Evolutionary conservation across 2,797 vertebrate species (phyloP).

Genomic region (Morus bassanus): DNA sequence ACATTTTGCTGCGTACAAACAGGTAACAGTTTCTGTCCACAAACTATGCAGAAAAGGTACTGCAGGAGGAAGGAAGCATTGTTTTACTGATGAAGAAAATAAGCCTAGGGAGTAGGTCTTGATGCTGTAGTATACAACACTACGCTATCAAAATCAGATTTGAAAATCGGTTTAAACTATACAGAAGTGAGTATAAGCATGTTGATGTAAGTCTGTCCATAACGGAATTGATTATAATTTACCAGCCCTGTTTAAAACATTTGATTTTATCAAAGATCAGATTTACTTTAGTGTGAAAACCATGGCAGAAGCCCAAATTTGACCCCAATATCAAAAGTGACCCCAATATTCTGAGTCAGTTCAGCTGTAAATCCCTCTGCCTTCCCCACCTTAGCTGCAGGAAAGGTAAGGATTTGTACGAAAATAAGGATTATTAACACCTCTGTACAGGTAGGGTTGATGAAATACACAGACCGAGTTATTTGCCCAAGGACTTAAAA

Average conservation of each 20-base stretch:
- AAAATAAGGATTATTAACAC: not conserved
- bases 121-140: not conserved
- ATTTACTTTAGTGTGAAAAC: not conserved
- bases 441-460: not conserved
- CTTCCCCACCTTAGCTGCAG: not conserved
- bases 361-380: not conserved
- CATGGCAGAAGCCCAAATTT: not conserved
- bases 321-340: not conserved
- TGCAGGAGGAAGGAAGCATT: not conserved
- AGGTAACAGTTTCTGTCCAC: not conserved
- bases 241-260: not conserved
- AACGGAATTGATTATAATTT: not conserved
- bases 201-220: not conserved
- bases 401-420: not conserved
- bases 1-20: not conserved
- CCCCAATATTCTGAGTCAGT: not conserved
- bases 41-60: not conserved
- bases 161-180: not conserved
- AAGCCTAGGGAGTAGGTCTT: not conserved
- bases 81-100: not conserved
- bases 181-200: not conserved
- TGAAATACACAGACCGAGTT: not conserved
- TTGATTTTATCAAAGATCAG: not conserved
- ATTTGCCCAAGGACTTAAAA: not conserved
- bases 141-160: not conserved